Conservation (phyloP, 2,888 invertebrate species). For the Drosophila siamana region DNA sequence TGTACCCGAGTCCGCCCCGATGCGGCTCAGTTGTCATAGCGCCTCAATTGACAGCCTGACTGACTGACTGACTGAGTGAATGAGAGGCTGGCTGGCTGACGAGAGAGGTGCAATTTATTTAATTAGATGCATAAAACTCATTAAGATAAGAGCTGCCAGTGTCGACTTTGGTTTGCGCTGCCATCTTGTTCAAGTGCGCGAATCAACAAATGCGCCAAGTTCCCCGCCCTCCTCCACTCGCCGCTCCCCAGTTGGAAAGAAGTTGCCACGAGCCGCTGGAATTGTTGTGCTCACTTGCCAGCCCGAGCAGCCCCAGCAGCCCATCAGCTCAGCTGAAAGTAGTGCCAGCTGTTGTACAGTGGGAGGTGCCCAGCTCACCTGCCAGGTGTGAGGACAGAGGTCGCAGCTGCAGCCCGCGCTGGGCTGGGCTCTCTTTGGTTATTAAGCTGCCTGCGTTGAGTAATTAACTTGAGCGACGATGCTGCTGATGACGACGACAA, state of each 20-base stretch:
- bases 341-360: slow-evolving; percentile 50
- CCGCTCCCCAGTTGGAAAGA: slow-evolving; percentile 15
- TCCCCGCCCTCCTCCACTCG: slow-evolving; percentile 9
- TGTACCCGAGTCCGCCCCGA: slow-evolving; percentile 6
- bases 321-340: slow-evolving; percentile 44
- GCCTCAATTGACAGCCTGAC: slow-evolving; percentile 32
- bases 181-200: slow-evolving; percentile 73
- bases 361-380: slow-evolving; percentile 30
- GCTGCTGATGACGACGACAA: slow-evolving; percentile 60
- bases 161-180: slow-evolving; percentile 30
- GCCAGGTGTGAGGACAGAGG: slow-evolving; percentile 18
- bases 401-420: slow-evolving; percentile 13
- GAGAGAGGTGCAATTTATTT: slow-evolving; percentile 82
- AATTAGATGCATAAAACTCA: slow-evolving; percentile 85
- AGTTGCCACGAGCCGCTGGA: slow-evolving; percentile 55
- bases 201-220: slow-evolving; percentile 80
- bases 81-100: slow-evolving; percentile 1
- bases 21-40: slow-evolving; percentile 71
- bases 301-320: slow-evolving; percentile 65
- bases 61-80: slow-evolving; percentile 12
- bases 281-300: slow-evolving; percentile 79
- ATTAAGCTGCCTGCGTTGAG: slow-evolving; percentile 44
- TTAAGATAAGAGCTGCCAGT: slow-evolving; percentile 82
- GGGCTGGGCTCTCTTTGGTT: no score
- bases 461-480: slow-evolving; percentile 79